These are phyloP conservation scores for Leptopilina syphax DNA, from an alignment of 2,888 invertebrate species.

Conservation along the genomic window DNA sequence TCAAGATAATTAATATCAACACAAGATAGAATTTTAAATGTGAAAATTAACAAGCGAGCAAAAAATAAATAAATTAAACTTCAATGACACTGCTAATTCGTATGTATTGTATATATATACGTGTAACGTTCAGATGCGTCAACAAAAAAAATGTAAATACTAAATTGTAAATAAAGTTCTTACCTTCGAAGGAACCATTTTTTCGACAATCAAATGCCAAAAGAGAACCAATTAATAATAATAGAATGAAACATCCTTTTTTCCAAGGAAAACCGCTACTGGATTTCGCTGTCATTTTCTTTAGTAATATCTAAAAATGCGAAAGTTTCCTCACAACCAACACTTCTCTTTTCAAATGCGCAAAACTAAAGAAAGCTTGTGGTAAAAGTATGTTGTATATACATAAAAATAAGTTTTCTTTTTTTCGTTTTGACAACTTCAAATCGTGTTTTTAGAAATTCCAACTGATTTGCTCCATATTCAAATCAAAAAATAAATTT, in stretches of 20 bases:
- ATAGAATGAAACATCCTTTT: constrained; percentile 81
- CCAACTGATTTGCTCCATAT: background rate
- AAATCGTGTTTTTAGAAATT: background rate
- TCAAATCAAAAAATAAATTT: background rate
- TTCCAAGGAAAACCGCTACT: constrained; percentile 81
- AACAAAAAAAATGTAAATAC: constrained; percentile 19
- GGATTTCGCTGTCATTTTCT: constrained; percentile 76
- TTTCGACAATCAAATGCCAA: constrained; percentile 83
- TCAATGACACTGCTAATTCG: background rate
- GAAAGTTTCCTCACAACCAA: constrained; percentile 19
- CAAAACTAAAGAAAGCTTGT: background rate
- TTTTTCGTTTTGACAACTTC: background rate
- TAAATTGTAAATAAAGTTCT: constrained; percentile 66
- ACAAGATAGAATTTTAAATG: background rate
- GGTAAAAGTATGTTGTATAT: background rate
- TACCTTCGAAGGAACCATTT: constrained; percentile 84
- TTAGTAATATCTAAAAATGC: constrained; percentile 74
- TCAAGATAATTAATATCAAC: too few species aligned
- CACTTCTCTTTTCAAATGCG: background rate
- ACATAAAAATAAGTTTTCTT: too few species aligned
- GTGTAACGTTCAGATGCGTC: background rate
- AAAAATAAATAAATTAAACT: background rate
- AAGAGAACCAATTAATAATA: constrained; percentile 80
- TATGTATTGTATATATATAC: too few species aligned
- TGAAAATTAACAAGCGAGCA: background rate